Base-by-base conservation (phyloP, 2,797 vertebrate genomes). In the Xenentodon cancila region DNA sequence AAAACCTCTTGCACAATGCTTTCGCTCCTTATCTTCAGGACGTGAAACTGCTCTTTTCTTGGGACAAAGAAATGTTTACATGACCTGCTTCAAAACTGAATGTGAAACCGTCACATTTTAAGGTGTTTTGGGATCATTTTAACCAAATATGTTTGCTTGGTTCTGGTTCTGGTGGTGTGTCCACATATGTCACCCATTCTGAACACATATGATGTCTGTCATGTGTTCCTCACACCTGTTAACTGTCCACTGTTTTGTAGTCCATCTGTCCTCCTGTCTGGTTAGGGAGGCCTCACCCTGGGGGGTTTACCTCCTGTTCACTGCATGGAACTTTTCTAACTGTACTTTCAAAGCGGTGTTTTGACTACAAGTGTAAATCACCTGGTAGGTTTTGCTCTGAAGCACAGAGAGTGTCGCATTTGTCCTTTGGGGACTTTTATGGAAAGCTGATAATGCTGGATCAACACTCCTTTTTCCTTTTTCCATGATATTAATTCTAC, bases 231-330 rank as follows among this genome's bases (percentile, higher is more conserved):
- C 45, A 62, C 78, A 84, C 81, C 73, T 86, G 78, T 78, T 56
- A 30, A 19, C n/a, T 37, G 1, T 71, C 44, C 44, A 42, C 27
- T 63, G 43, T 70, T 79, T 82, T 83, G 83, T 21, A n/a, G 52
- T 49, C 77, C 79, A 84, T 81, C 72, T 82, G 81, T 65, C 47
- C n/a, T 56, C 45, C 64, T 59, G 51, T 70, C 68, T 84, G 71
- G 51, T 65, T 77, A 63, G 69, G 81, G 81, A 85, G 80, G 83
- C 89, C 82, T 81, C 79, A 48, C 86, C 64, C 43, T 77, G 80
- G 84, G 25, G 89, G 58, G 87, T 87, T 73, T 72, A 63, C 75
- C 85, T 78, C 69, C 64, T 75, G 53, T 60, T 77, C 77, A 73
- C 64, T 32, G 64, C 60, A 25, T 59, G 61, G 67, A 27, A 66